Base-by-base conservation (phyloP, 2,888 invertebrate genomes). In the Tiphia femorata region DNA sequence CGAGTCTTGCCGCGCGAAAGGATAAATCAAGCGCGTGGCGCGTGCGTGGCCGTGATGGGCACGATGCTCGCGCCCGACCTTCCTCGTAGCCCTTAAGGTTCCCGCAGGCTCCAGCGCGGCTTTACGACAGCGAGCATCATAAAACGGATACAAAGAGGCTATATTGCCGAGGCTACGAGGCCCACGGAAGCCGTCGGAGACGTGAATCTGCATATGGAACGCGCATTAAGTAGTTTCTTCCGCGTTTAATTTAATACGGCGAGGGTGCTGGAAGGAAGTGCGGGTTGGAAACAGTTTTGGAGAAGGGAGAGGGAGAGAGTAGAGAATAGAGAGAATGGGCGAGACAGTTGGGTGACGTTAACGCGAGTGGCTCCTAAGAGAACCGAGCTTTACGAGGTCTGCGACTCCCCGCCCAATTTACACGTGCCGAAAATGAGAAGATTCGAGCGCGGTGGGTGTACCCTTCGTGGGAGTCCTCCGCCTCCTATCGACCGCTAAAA, bases 121-220 rank as follows among this genome's bases (percentile, higher is more conserved):
- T 80, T 77, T 77, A 79, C 72, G 72, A 70, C 71, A 66, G 60
- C 67, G 72, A 72, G 78, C 69, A 65, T 68, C 75, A 68, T 80
- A 81, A 81, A 81, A 79, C 72, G 75, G 78, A 76, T 79, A 79
- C 79, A 79, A 78, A 80, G 79, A 76, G 79, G 72, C 70, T 72
- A 73, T 79, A 78, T 79, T 76, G 72, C 75, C 65, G 47, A 51
- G 60, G 62, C 53, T 53, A 69, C 62, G 51, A 59, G 64, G 56
- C 53, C 52, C 57, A 56, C 49, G 62, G 64, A 58, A 64, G 67
- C 64, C 55, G 58, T 60, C 67, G 70, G 67, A 76, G 73, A 73
- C 75, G 76, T 72, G 77, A 77, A 82, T 81, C 77, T 82, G 80
- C 81, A 81, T 82, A 79, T 80, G 80, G 80, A 81, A 78, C 73